Evolutionary conservation across 2,888 invertebrate genomes (phyloP), one percentile per base, ranked within the genome.

Genomic region (Machimus atricapillus): DNA sequence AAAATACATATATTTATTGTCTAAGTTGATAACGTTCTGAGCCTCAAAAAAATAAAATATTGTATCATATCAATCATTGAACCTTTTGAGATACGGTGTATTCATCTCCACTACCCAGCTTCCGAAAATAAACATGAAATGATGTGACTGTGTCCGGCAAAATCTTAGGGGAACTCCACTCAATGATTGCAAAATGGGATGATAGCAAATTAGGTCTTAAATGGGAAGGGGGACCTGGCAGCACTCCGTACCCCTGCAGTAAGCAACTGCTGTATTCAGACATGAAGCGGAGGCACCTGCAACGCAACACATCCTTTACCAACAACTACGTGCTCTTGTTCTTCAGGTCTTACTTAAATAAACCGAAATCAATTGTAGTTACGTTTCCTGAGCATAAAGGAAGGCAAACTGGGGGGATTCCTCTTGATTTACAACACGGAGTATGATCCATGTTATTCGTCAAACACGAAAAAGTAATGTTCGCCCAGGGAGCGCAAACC

Each of bases 401-500:
- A 89, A 96, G 94, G 90, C 97, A 97, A 0, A 95, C 93, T 0
- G 95, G 94, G 0, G 97, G 97, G 43, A 97, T 93, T 0, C 97
- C 97, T 83, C 96, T 93, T 0, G 95, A 94, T 37, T 94, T 93
- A 91, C 97, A 97, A 92, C 97, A 97, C 0, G 96, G 95, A 0
- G 96, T 95, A 91, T 97, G 97, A 93, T 97, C 97, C 90, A 96
- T 94, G 1, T 96, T 95, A 89, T 97, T 96, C 74, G 96, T 95
- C 87, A 97, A 93, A 90, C 97, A 97, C 12, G 95, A 94, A 91
- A 97, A 97, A 0, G 97, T 96, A 40, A 95, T 95, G 4, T 95
- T 95, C 0, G 97, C 96, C 97, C 97, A 97, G 0, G 97, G 97
- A 0, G 97, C 97, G 92, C 97, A 97, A 73, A 97, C 97, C 96